Base-by-base conservation (phyloP, 2,797 vertebrate genomes). In the Xiphorhynchus erythropygius region DNA sequence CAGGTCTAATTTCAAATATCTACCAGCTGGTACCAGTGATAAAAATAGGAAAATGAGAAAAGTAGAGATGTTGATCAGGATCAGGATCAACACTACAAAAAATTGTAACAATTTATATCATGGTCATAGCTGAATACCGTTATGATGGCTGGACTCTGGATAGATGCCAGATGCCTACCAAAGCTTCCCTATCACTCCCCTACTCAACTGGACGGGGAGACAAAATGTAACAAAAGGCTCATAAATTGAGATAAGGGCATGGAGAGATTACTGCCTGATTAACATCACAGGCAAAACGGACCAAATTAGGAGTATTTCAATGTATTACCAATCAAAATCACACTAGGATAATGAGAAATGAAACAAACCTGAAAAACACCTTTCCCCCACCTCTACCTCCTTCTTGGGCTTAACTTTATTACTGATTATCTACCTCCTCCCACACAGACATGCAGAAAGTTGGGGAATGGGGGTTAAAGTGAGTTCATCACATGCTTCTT, bases 1-100 rank as follows among this genome's bases (percentile, higher is more conserved):
- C 89, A 93, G n/a, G 39, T 87, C 82, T 95, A 78, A 94, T 96
- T 92, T 96, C 68, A 78, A 93, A 81, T 95, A 87, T 89, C 78
- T 91, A 69, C 82, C 93, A 94, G 87, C 93, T 91, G 89, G 60
- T 87, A 90, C 52, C 81, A 81, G 60, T 93, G 89, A 97, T 93
- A 96, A 84, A 92, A 92, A 90, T n/a, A 57, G 32, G 12, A 89
- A 62, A 92, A 93, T 85, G 42, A 85, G 79, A 75, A 93, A 92
- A 91, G 23, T 64, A 33, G 42, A 4, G 15, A 64, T 46, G 63
- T 64, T 64, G 63, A 46, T 46, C 62, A 64, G 41, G 75, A 91
- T 82, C 68, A 64, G 37, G 49, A 89, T 85, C 70, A 78, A 88
- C 35, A 30, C 17, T n/a, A 84, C 16, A 59, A 56, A 87, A 76